Percentiles rank a stretch among this genome's conserved stretches.
Evolutionary conservation across 1,140 invertebrate species (phyloP).

Genomic region (Archegozetes longisetosus): DNA sequence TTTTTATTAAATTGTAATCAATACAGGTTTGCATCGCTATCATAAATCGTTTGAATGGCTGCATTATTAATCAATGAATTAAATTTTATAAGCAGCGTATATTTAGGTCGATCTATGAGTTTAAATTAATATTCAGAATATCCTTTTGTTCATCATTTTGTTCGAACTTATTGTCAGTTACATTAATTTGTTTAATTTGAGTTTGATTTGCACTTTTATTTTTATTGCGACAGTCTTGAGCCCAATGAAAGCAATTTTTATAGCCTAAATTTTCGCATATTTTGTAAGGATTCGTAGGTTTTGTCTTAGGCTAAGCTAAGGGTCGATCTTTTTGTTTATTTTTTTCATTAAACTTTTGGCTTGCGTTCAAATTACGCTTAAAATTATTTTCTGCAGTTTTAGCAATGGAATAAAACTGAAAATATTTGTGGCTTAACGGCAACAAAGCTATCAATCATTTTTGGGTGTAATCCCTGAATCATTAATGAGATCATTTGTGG

Average conservation of each 20-base stretch:
- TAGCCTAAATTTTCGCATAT: not conserved
- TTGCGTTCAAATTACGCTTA: not conserved
- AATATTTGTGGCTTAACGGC: not conserved
- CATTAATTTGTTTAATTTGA: not conserved
- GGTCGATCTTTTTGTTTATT: not conserved
- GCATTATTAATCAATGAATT: not conserved
- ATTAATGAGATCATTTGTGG: not conserved
- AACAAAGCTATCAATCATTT: not conserved
- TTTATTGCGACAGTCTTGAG: not conserved
- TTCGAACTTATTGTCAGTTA: not conserved
- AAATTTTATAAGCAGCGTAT: not conserved
- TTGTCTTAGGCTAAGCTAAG: not conserved
- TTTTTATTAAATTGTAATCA: not conserved
- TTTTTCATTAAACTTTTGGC: not conserved
- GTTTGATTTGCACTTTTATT: not conserved
- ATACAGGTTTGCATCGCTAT: not conserved
- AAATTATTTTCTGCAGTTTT: not conserved
- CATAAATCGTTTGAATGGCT: not conserved
- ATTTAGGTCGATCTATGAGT: not conserved
- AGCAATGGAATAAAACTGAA: not conserved
- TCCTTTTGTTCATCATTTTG: not conserved
- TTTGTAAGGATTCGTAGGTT: not conserved
- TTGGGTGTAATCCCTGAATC: not conserved
- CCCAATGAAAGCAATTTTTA: not conserved
- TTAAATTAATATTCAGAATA: not conserved